These are phyloP conservation scores for Euwallacea fornicatus DNA, from an alignment of 1,140 invertebrate species.

Conservation along the genomic window DNA sequence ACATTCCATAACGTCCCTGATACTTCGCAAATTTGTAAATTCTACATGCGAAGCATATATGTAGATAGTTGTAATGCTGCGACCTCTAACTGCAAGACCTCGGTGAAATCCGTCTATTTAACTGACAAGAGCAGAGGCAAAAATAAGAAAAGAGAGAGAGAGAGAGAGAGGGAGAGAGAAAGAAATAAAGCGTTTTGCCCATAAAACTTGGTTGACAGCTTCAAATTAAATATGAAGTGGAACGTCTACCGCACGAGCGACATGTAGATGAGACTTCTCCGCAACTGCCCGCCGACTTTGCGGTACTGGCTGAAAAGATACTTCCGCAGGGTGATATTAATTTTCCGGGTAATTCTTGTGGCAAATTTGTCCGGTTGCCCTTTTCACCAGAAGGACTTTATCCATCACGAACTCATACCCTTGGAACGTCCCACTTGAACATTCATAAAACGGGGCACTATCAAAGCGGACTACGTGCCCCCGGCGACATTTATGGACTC, in stretches of 20 bases:
- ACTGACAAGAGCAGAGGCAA: conserved; percentile 46
- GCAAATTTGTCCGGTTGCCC: background rate
- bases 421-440: conserved; percentile 14
- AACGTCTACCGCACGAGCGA: conserved; percentile 41
- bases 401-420: conserved; percentile 5
- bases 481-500: conserved; percentile 31
- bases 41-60: too few species aligned
- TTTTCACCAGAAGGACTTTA: conserved; percentile 3
- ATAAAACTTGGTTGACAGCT: conserved; percentile 49
- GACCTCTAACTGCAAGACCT: conserved; percentile 8
- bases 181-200: conserved; percentile 39
- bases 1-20: too few species aligned
- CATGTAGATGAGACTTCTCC: background rate
- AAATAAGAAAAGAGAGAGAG: conserved; percentile 41
- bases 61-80: too few species aligned
- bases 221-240: conserved; percentile 51
- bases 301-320: too few species aligned
- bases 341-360: too few species aligned
- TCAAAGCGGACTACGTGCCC: conserved; percentile 9
- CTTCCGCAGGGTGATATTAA: too few species aligned
- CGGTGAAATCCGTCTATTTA: background rate
- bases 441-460: conserved; percentile 16
- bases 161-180: conserved; percentile 2
- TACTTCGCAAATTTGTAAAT: too few species aligned
- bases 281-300: background rate